Percentiles rank a stretch among this genome's conserved stretches.
phyloP scores from a whole-genome alignment of 2,797 vertebrate genomes.

The Hoplostethus atlanticus region DNA sequence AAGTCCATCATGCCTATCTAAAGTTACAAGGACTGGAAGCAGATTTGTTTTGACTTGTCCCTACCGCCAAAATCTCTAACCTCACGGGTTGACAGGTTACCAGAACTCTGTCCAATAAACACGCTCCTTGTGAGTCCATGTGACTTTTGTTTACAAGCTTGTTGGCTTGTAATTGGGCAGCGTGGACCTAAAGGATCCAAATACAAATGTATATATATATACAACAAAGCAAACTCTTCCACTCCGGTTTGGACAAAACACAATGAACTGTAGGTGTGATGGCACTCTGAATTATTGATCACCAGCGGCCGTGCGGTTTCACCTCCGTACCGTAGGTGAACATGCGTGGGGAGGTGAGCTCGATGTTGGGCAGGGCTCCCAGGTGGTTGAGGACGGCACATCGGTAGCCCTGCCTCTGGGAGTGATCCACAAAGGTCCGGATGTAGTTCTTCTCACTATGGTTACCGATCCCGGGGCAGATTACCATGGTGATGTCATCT shows the following conservation, averaged over 20 bases:
- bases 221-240: background rate
- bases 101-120: too few relatives aligned
- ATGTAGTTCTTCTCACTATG: slow-evolving; percentile 98
- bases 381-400: slow-evolving; percentile 96
- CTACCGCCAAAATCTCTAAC: too few relatives aligned
- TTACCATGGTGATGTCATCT: slow-evolving; percentile 97
- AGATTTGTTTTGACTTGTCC: too few relatives aligned
- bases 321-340: slow-evolving; percentile 94
- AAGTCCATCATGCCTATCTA: too few relatives aligned
- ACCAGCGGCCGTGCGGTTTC: too few relatives aligned
- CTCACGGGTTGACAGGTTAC: too few relatives aligned
- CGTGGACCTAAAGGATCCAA: too few relatives aligned
- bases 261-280: background rate
- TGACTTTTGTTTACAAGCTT: too few relatives aligned
- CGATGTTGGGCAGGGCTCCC: slow-evolving; percentile 92
- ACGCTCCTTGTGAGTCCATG: too few relatives aligned
- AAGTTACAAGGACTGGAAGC: too few relatives aligned
- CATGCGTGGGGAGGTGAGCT: slow-evolving; percentile 96
- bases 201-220: background rate
- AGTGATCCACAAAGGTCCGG: slow-evolving; percentile 96
- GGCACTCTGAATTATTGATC: background rate
- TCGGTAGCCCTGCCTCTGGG: slow-evolving; percentile 94
- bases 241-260: too few relatives aligned
- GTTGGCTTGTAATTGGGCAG: too few relatives aligned
- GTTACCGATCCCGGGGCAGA: slow-evolving; percentile 98